These are phyloP conservation scores for Rostratula benghalensis DNA, from an alignment of 2,113 vertebrate species.

Conservation along the genomic window DNA sequence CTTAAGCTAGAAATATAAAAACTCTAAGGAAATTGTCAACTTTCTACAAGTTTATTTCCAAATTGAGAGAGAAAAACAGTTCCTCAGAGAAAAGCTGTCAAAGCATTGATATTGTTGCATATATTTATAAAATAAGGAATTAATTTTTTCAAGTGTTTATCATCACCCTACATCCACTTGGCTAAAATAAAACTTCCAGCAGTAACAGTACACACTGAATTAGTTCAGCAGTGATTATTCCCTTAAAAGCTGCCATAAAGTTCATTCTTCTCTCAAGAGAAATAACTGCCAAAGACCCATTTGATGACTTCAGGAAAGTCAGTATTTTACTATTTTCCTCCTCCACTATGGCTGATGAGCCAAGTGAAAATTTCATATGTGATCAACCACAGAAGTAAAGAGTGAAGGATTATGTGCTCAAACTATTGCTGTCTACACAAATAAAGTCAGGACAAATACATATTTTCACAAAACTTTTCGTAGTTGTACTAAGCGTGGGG, in stretches of 20 bases:
- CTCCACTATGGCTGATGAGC: not conserved
- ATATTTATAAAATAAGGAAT: not conserved
- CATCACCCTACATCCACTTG: not conserved
- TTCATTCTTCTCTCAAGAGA: not conserved
- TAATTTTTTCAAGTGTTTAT: not conserved
- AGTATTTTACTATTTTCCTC: not conserved
- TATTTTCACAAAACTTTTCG: not conserved
- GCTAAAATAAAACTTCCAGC: not conserved
- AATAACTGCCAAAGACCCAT: not conserved
- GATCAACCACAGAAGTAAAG: not conserved
- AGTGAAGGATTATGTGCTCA: not conserved
- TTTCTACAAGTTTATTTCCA: not conserved
- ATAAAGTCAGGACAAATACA: not conserved
- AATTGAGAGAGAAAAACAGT: not conserved
- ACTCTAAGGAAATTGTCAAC: not conserved
- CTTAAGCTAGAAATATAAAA: not conserved
- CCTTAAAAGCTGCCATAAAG: not conserved
- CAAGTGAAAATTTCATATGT: not conserved
- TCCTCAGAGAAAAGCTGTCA: not conserved
- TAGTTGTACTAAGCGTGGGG: not conserved
- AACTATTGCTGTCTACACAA: not conserved
- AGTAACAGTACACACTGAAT: not conserved
- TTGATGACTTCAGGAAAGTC: not conserved
- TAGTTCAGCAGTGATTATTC: not conserved
- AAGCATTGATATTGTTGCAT: not conserved